Percentiles rank a stretch among this genome's conserved stretches.
These are phyloP conservation scores for Aphelenchoides fujianensis DNA, from an alignment of 1,140 invertebrate genomes.

Conservation along the genomic window DNA sequence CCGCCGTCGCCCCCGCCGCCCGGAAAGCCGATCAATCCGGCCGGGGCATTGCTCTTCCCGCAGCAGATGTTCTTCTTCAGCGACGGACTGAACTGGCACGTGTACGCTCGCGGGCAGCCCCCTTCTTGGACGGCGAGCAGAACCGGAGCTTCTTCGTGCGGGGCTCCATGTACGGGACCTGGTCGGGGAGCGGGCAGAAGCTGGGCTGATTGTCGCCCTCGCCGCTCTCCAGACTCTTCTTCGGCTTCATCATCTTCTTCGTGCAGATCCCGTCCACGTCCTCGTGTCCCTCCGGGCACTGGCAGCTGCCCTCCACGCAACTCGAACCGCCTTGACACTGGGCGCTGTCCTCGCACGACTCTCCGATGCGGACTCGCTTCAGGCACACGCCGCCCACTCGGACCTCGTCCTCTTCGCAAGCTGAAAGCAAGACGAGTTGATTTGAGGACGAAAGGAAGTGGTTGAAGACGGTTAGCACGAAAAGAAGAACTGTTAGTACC, in stretches of 20 bases:
- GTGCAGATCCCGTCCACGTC: slow-evolving; percentile 44
- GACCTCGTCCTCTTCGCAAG: slow-evolving; percentile 43
- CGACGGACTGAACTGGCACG: slow-evolving; percentile 52
- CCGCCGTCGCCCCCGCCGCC: background rate
- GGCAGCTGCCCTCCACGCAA: slow-evolving; percentile 46
- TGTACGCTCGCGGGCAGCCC: slow-evolving; percentile 45
- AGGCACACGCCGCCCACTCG: slow-evolving; percentile 41
- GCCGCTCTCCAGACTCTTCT: slow-evolving; percentile 27
- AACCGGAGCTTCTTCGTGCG: slow-evolving; percentile 52
- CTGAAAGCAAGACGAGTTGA: slow-evolving; percentile 20
- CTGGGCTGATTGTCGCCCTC: slow-evolving; percentile 12
- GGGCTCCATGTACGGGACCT: slow-evolving; percentile 54
- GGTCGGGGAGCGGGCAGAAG: slow-evolving; percentile 49
- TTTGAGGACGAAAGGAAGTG: background rate
- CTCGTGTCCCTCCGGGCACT: slow-evolving; percentile 49
- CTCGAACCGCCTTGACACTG: slow-evolving; percentile 57
- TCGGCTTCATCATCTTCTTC: slow-evolving; percentile 34
- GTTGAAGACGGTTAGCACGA: background rate
- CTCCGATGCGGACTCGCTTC: slow-evolving; percentile 41
- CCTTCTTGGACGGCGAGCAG: slow-evolving; percentile 43
- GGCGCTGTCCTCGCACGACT: slow-evolving; percentile 44
- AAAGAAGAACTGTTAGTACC: slow-evolving; percentile 26
- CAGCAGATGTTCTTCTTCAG: slow-evolving; percentile 56
- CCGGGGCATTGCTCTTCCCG: slow-evolving; percentile 33
- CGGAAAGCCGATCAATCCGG: slow-evolving; percentile 6